phyloP scores from a whole-genome alignment of 92 coral and sea anemone genomes.

The Muricea muricata region DNA sequence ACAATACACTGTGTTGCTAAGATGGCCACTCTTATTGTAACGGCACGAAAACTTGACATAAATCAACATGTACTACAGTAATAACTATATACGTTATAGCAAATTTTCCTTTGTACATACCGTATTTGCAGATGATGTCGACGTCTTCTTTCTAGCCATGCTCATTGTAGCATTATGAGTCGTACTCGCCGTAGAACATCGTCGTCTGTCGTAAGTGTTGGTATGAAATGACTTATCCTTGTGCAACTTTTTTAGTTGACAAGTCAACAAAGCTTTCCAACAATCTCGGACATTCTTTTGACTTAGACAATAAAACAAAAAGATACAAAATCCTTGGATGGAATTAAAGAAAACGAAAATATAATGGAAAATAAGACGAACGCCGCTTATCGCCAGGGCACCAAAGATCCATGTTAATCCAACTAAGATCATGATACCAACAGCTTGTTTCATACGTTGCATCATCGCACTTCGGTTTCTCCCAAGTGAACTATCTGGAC shows the following conservation, averaged over 20 bases:
- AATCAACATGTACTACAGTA: too few relatives aligned
- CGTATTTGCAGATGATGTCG: conserved; percentile 37
- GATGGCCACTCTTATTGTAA: too few relatives aligned
- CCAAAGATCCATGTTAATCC: conserved; percentile 97
- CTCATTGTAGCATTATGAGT: conserved; percentile 84
- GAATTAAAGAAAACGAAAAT: conserved; percentile 84
- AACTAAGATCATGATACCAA: conserved; percentile 92
- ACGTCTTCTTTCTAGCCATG: conserved; percentile 74
- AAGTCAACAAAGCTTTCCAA: conserved; percentile 90
- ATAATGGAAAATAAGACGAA: conserved; percentile 85
- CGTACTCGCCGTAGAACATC: conserved; percentile 87
- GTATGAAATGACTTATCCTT: conserved; percentile 81
- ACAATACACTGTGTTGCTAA: too few relatives aligned
- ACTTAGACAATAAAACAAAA: conserved; percentile 92
- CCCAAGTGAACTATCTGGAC: conserved; percentile 91
- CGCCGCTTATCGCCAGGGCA: conserved; percentile 84
- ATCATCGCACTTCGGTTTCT: conserved; percentile 75
- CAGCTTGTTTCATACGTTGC: conserved; percentile 86
- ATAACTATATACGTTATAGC: not conserved
- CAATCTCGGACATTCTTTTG: conserved; percentile 95
- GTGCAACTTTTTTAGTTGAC: conserved; percentile 78
- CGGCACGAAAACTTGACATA: too few relatives aligned
- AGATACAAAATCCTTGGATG: conserved; percentile 93
- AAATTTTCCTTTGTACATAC: not conserved
- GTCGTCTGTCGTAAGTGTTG: conserved; percentile 89